Evolutionary conservation across 2,888 invertebrate species (phyloP).

Genomic region (Leptura quadrifasciata): DNA sequence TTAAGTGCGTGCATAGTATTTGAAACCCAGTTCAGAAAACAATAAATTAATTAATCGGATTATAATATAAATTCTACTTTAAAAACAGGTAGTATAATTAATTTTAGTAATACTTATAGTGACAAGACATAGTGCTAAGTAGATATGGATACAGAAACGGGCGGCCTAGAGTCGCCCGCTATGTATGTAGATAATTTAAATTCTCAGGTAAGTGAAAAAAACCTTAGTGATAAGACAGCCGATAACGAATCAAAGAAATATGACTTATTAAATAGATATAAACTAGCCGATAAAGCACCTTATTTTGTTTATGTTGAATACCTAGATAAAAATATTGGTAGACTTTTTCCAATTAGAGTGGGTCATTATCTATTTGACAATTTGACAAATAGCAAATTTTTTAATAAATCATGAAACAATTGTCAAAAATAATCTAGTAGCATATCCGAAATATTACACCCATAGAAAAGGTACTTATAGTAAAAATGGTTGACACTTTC

Average conservation of each 20-base stretch:
- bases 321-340: background rate
- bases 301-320: background rate
- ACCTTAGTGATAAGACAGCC: background rate
- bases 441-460: background rate
- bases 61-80: too few species aligned
- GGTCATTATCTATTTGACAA: background rate
- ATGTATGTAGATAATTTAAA: background rate
- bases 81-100: background rate
- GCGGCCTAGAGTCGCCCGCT: background rate
- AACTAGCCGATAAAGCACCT: background rate
- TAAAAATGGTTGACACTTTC: background rate
- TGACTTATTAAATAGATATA: background rate
- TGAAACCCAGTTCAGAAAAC: too few species aligned
- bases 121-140: background rate
- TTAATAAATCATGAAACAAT: background rate
- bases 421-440: background rate
- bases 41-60: too few species aligned
- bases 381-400: background rate
- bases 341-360: background rate
- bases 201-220: background rate
- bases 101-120: background rate
- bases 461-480: background rate
- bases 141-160: background rate
- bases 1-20: too few species aligned
- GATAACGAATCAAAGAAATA: too few species aligned